These are phyloP conservation scores for Melierax canorus DNA, from an alignment of 2,113 vertebrate species.

Conservation along the genomic window DNA sequence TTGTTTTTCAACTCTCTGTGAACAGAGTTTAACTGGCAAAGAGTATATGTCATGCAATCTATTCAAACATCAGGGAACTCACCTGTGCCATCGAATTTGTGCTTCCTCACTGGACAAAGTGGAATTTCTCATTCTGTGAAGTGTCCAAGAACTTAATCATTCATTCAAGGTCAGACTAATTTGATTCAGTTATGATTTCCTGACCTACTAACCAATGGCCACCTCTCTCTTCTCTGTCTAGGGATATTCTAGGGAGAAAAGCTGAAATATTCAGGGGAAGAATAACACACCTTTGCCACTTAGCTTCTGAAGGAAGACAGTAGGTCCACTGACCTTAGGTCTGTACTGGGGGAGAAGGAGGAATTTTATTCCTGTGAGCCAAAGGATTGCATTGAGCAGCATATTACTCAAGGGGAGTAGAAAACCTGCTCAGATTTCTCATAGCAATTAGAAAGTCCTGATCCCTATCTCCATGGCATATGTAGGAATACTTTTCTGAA, in stretches of 20 bases:
- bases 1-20: background rate
- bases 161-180: background rate
- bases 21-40: background rate
- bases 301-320: background rate
- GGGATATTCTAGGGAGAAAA: background rate
- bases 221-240: background rate
- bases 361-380: background rate
- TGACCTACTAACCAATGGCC: background rate
- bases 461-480: background rate
- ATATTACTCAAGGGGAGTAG: background rate
- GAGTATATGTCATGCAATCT: background rate
- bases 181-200: background rate
- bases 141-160: background rate
- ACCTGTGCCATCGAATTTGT: background rate
- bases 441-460: background rate
- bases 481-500: background rate
- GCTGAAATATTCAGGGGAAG: background rate
- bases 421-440: background rate
- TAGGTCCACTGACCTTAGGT: background rate
- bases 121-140: background rate
- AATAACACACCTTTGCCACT: background rate
- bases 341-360: background rate
- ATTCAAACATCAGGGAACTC: background rate
- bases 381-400: background rate
- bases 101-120: background rate